Evolutionary conservation across 2,888 invertebrate genomes (phyloP), one percentile per base, ranked within the genome.

Genomic region (Gymnoscelis rufifasciata): DNA sequence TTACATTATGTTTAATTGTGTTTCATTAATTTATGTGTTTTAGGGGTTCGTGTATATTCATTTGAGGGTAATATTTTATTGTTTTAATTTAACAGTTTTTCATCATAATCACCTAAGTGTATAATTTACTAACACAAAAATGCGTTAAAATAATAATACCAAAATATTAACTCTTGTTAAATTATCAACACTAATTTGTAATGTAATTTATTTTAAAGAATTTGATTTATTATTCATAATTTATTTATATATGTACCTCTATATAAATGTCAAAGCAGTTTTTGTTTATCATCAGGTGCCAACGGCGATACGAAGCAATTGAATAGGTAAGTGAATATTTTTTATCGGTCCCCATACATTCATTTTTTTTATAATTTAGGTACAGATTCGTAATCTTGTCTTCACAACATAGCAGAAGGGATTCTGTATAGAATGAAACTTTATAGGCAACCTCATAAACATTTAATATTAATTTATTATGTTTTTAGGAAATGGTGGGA

Each of bases 401-500:
- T n/a, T n/a, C n/a, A n/a, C n/a, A n/a, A n/a, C n/a, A n/a, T n/a
- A n/a, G n/a, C n/a, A n/a, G n/a, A n/a, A n/a, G n/a, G n/a, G n/a
- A n/a, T n/a, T n/a, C n/a, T n/a, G n/a, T n/a, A n/a, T n/a, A n/a
- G n/a, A n/a, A n/a, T n/a, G n/a, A n/a, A n/a, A n/a, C n/a, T 43
- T 15, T 6, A 1, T 8, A 2, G 4, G 12, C 5, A 15, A 10
- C 19, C 5, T 3, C 19, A 31, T n/a, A 23, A 11, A 35, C 1
- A n/a, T 15, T 24, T 11, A n/a, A 14, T 11, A 1, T 13, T 12
- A 19, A 14, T 10, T 6, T 29, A 24, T 23, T 26, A 7, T 26
- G 12, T 29, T 43, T 46, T 14, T 8, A 58, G 58, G 7, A 84
- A 80, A 43, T 93, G 93, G 93, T 91, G 92, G 90, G 90, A 92